These are phyloP conservation scores for Ibidorhyncha struthersii DNA, from an alignment of 2,113 vertebrate species.

Conservation along the genomic window DNA sequence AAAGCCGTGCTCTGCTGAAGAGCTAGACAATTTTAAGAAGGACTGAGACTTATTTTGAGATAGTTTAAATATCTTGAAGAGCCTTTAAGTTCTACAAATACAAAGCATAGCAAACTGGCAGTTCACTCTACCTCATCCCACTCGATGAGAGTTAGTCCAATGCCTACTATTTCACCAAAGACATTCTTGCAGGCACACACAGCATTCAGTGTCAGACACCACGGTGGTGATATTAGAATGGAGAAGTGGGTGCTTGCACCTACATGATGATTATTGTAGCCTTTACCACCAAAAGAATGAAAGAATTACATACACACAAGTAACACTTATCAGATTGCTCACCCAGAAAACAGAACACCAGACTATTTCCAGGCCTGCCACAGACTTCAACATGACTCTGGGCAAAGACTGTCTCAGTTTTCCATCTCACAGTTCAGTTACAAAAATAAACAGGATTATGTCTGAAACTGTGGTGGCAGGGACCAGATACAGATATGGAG, in stretches of 20 bases:
- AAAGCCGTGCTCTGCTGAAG: background rate
- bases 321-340: background rate
- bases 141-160: background rate
- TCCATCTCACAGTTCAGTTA: background rate
- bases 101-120: background rate
- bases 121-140: background rate
- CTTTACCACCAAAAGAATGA: background rate
- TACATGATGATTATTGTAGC: background rate
- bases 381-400: background rate
- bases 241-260: background rate
- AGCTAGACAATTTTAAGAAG: background rate
- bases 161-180: background rate
- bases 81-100: background rate
- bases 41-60: background rate
- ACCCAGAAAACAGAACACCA: background rate
- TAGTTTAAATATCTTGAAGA: background rate
- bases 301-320: background rate
- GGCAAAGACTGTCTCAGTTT: background rate
- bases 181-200: background rate
- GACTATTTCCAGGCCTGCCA: background rate
- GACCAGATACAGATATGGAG: background rate
- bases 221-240: fast-evolving
- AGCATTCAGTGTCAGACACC: background rate
- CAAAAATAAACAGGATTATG: background rate
- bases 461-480: background rate